Evolutionary conservation across 92 coral and sea anemone genomes (phyloP).

Genomic region (Palythoa caribaeorum): DNA sequence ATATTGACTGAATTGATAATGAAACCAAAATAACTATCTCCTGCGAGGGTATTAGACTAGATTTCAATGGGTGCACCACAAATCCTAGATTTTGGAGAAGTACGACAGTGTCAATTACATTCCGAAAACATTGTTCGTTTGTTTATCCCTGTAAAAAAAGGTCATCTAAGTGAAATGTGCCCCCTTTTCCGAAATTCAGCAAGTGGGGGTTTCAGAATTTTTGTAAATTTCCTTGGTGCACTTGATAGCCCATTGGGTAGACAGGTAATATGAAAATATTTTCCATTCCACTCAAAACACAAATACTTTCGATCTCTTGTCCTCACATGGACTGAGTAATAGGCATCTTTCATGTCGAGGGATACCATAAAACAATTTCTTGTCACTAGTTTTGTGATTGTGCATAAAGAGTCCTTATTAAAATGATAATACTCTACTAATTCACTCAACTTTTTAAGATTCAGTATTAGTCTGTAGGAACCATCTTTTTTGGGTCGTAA

Average conservation of each 20-base stretch:
- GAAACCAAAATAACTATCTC: slow-evolving; percentile 19
- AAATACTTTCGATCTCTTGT: not conserved
- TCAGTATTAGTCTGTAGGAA: slow-evolving; percentile 32
- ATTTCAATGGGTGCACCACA: slow-evolving; percentile 45
- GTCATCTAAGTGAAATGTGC: slow-evolving; percentile 57
- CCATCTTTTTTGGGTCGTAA: slow-evolving; percentile 49
- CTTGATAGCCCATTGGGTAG: slow-evolving; percentile 43
- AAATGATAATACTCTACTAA: slow-evolving; percentile 34
- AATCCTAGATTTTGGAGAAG: slow-evolving; percentile 33
- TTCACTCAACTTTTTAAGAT: slow-evolving; percentile 52
- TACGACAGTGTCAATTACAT: slow-evolving; percentile 47
- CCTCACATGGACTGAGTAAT: not conserved
- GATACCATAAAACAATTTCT: slow-evolving; percentile 54
- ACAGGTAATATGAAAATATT: slow-evolving; percentile 1
- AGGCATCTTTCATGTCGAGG: slow-evolving; percentile 10
- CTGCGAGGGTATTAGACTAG: slow-evolving; percentile 51
- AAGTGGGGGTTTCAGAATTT: slow-evolving; percentile 52
- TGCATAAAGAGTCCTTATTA: slow-evolving; percentile 51
- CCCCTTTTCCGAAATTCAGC: slow-evolving; percentile 50
- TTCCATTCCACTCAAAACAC: slow-evolving; percentile 2
- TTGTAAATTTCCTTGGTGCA: slow-evolving; percentile 47
- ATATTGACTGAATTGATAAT: slow-evolving; percentile 25
- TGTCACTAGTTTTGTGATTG: slow-evolving; percentile 38
- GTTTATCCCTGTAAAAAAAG: slow-evolving; percentile 54
- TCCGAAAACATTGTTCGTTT: slow-evolving; percentile 11